Conservation (phyloP, 2,797 vertebrate species). For the Myotis planiceps region DNA sequence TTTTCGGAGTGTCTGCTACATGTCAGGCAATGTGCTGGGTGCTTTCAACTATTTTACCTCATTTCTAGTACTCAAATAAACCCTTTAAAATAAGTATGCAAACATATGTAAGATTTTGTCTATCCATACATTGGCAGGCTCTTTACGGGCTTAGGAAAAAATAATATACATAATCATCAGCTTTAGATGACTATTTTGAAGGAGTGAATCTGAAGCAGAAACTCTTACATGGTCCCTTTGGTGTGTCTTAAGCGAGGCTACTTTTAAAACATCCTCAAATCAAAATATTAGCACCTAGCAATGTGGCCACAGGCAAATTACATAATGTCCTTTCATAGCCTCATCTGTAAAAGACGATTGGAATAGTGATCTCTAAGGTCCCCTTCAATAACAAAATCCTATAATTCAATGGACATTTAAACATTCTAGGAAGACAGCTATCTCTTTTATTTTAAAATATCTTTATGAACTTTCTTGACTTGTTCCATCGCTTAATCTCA, state of each 20-base stretch:
- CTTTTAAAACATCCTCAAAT: slow-evolving; percentile 43
- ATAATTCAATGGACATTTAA: slow-evolving; percentile 44
- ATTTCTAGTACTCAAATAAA: slow-evolving; percentile 17
- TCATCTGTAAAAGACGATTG: slow-evolving; percentile 34
- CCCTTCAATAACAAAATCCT: slow-evolving; percentile 36
- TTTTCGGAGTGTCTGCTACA: neutral
- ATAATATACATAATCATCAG: neutral
- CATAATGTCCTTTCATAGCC: slow-evolving; percentile 1
- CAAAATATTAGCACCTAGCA: slow-evolving; percentile 40
- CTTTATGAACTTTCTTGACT: slow-evolving; percentile 53
- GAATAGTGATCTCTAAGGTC: slow-evolving; percentile 32
- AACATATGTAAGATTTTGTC: slow-evolving; percentile 7
- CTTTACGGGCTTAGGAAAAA: neutral
- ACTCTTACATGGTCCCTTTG: neutral
- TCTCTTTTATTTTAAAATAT: slow-evolving; percentile 53
- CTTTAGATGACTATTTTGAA: slow-evolving; percentile 17
- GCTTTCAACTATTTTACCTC: slow-evolving; percentile 21
- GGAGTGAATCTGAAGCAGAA: slow-evolving; percentile 35
- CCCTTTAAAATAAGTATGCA: slow-evolving; percentile 1
- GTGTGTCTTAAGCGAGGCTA: neutral
- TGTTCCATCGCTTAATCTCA: slow-evolving; percentile 54
- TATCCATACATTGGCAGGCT: neutral
- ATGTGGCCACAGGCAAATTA: slow-evolving; percentile 14
- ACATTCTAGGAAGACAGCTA: slow-evolving; percentile 38
- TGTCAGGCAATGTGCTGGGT: neutral